These are phyloP conservation scores for Biston stratarius DNA, from an alignment of 2,888 invertebrate species.

Conservation along the genomic window DNA sequence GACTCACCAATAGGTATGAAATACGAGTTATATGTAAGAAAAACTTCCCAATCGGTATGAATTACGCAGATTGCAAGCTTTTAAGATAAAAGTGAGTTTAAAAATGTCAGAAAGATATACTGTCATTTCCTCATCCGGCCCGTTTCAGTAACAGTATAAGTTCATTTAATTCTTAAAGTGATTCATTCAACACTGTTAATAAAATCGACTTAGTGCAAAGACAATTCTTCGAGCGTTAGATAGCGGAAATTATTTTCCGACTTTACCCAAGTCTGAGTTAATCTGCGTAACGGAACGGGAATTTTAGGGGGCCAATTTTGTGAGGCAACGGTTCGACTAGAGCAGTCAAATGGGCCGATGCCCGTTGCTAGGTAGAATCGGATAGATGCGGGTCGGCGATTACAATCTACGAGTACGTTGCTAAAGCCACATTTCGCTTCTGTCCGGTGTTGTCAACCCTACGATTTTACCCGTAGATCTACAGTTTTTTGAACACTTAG, in stretches of 20 bases:
- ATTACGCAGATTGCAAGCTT: neutral
- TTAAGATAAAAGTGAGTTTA: neutral
- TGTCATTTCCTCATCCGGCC: neutral
- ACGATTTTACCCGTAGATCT: no score
- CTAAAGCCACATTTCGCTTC: slow-evolving; percentile 40
- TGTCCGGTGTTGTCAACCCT: no score
- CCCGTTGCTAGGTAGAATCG: slow-evolving; percentile 26
- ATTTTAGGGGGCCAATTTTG: slow-evolving; percentile 44
- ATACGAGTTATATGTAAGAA: neutral
- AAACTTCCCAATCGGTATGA: neutral
- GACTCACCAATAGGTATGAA: no score
- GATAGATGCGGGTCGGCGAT: slow-evolving; percentile 41
- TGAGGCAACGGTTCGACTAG: slow-evolving; percentile 41
- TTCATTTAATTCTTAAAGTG: slow-evolving; percentile 21
- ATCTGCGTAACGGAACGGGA: slow-evolving; percentile 45
- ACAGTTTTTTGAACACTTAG: no score
- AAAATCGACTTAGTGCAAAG: slow-evolving; percentile 34
- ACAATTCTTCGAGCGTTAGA: slow-evolving; percentile 41
- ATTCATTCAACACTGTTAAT: slow-evolving; percentile 22
- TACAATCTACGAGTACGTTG: slow-evolving; percentile 37
- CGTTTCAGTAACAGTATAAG: slow-evolving; percentile 5
- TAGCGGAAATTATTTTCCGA: slow-evolving; percentile 46
- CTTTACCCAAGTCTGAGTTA: slow-evolving; percentile 43
- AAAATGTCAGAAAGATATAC: neutral
- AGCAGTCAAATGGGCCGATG: slow-evolving; percentile 36